A percentile compares a stretch with the other conserved stretches of the same genome.
Conservation (phyloP, 1,140 invertebrate species). For the Micrasema minimum region DNA sequence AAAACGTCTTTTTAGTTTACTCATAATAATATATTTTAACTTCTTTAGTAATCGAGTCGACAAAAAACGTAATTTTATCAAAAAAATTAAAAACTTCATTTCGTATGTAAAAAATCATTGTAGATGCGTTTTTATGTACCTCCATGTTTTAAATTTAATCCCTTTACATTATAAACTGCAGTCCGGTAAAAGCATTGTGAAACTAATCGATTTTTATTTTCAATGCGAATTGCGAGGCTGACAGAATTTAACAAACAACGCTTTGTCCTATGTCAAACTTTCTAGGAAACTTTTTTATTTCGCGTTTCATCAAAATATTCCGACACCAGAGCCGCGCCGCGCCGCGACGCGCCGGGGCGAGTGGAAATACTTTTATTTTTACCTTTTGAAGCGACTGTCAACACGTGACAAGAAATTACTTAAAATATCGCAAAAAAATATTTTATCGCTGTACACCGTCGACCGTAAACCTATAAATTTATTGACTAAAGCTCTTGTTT, state of each 20-base stretch:
- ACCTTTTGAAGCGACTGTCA: neutral
- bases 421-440: neutral
- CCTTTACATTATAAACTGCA: neutral
- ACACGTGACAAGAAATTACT: neutral
- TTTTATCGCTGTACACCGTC: neutral
- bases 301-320: neutral
- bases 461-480: neutral
- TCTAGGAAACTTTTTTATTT: neutral
- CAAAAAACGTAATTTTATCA: no score
- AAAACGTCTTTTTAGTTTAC: no score
- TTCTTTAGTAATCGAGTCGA: no score
- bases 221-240: slow-evolving; percentile 8
- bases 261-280: slow-evolving; percentile 9
- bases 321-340: neutral
- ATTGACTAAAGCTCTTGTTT: no score
- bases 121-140: no score
- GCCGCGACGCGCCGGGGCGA: neutral
- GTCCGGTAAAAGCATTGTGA: neutral
- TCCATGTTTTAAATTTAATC: no score
- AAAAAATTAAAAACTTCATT: no score
- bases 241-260: slow-evolving; percentile 13
- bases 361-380: neutral
- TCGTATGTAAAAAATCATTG: no score
- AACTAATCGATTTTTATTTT: slow-evolving; percentile 20
- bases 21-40: no score